A percentile compares a stretch with the other conserved stretches of the same genome.
phyloP scores from a whole-genome alignment of 2,797 vertebrate genomes.

The Propithecus deckenii region DNA sequence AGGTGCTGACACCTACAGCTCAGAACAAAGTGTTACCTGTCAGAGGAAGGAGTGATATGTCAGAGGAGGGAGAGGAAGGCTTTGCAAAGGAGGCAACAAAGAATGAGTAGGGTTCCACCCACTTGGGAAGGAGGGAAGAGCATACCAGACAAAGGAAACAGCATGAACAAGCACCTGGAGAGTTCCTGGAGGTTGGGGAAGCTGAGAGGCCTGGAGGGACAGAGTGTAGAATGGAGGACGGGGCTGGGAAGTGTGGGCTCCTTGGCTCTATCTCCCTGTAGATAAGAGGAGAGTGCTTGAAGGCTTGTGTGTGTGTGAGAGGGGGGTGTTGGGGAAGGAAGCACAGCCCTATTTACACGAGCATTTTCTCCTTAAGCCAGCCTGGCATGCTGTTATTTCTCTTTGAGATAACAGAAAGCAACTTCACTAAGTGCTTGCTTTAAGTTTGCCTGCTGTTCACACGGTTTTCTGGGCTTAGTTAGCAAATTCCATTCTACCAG shows the following conservation, averaged over 20 bases:
- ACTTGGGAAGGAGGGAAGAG: background rate
- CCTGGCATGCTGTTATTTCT: background rate
- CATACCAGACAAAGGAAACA: background rate
- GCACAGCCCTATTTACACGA: background rate
- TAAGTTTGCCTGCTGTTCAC: constrained; percentile 44
- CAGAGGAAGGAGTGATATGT: background rate
- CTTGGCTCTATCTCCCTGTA: background rate
- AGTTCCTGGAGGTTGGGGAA: background rate
- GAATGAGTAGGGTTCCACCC: background rate
- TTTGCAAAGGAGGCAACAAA: background rate
- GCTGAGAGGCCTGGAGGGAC: background rate
- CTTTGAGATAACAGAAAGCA: constrained; percentile 53
- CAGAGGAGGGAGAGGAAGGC: background rate
- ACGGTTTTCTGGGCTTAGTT: constrained; percentile 6
- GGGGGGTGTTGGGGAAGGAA: background rate
- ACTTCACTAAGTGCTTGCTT: constrained; percentile 23
- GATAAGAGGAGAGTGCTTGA: background rate
- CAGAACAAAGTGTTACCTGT: background rate
- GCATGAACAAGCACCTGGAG: background rate
- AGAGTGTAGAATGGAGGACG: background rate
- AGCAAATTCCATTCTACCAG: constrained; percentile 28
- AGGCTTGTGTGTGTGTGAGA: background rate
- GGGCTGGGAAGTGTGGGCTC: background rate
- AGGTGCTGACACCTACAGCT: background rate
- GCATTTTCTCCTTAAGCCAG: background rate